phyloP scores from a whole-genome alignment of 2,797 vertebrate genomes.

The Rhadinocentrus ornatus region DNA sequence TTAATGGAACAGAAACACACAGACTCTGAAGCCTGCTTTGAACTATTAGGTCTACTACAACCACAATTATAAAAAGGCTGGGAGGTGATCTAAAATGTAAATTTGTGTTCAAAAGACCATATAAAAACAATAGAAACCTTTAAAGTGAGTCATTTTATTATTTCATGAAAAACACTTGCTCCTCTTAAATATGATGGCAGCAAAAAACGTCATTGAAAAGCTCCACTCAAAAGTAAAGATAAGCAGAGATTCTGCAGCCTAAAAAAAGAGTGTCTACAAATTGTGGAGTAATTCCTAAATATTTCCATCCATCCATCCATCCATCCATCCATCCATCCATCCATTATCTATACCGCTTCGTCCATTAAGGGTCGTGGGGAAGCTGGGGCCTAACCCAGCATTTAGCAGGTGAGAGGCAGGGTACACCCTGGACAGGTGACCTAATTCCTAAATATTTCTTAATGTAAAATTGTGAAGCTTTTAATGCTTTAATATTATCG shows the following conservation, averaged over 20 bases:
- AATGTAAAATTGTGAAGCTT: background rate
- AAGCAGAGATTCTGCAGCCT: background rate
- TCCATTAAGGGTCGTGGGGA: too few species aligned
- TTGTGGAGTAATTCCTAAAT: too few species aligned
- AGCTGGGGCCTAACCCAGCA: too few species aligned
- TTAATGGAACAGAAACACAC: background rate
- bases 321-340: too few species aligned
- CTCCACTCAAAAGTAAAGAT: background rate
- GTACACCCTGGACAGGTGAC: too few species aligned
- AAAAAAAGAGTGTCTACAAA: too few species aligned
- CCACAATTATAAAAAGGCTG: background rate
- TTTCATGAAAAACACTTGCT: background rate
- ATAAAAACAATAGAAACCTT: background rate
- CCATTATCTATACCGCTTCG: too few species aligned
- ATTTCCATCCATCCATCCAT: too few species aligned
- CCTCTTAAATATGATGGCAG: background rate
- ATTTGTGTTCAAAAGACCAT: background rate
- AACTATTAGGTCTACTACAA: background rate
- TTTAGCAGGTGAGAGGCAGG: too few species aligned
- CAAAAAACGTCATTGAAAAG: background rate
- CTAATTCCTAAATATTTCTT: too few species aligned
- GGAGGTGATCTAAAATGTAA: background rate
- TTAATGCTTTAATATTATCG: background rate
- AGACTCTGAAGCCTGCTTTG: background rate
- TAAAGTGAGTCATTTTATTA: background rate